phyloP scores from a whole-genome alignment of 2,797 vertebrate species.

The Trichosurus vulpecula region DNA sequence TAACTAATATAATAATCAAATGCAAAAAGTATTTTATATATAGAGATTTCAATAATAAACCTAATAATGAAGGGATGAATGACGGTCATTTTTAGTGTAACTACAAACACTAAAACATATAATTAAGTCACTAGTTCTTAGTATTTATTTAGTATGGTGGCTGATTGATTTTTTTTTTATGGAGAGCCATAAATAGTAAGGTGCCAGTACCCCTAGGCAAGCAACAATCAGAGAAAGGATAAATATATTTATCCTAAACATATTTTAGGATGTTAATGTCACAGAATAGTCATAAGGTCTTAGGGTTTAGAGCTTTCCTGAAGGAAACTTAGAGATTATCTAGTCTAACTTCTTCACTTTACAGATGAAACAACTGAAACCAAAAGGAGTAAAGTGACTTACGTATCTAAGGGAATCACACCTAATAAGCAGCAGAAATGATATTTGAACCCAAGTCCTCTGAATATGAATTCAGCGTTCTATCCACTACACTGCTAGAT shows the following conservation, averaged over 20 bases:
- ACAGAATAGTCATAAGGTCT: neutral
- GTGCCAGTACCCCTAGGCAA: neutral
- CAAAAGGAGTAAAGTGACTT: neutral
- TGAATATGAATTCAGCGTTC: neutral
- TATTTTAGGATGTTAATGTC: neutral
- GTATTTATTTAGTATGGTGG: neutral
- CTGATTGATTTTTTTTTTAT: neutral
- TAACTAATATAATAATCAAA: neutral
- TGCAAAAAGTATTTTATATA: neutral
- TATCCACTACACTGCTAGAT: neutral
- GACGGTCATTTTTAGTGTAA: neutral
- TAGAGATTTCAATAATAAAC: neutral
- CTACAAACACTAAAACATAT: neutral
- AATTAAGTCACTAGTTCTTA: neutral
- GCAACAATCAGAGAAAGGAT: neutral
- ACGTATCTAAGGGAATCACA: neutral
- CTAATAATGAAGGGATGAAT: neutral
- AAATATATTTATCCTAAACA: neutral
- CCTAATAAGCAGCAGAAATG: neutral
- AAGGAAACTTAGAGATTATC: neutral
- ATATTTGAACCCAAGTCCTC: neutral
- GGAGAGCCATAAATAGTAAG: neutral
- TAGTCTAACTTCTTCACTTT: neutral
- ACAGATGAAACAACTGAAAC: neutral
- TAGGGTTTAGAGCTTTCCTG: neutral